Percentiles rank a stretch among this genome's conserved stretches.
Conservation (phyloP, 2,113 vertebrate species). For the Smithornis capensis region DNA sequence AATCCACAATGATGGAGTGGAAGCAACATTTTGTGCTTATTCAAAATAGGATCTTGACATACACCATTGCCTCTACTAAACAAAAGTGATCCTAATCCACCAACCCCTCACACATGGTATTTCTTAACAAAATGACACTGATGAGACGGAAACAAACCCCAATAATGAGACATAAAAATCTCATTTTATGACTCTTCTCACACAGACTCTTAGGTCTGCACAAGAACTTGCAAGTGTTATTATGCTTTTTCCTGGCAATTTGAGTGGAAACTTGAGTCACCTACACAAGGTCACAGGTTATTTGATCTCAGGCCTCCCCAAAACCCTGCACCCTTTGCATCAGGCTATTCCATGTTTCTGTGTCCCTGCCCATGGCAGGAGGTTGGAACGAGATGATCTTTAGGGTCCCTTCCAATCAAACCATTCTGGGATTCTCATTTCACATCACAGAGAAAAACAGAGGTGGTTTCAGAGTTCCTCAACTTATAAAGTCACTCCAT, state of each 20-base stretch:
- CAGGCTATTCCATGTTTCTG: background rate
- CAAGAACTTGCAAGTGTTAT: background rate
- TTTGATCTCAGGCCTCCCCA: rapidly evolving
- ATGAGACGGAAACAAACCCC: rapidly evolving
- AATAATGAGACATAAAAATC: too few species aligned
- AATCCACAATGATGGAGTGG: rapidly evolving
- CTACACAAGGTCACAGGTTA: background rate
- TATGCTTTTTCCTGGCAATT: too few species aligned
- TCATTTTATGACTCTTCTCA: background rate
- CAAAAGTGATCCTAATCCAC: background rate
- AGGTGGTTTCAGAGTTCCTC: background rate
- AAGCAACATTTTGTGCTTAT: background rate
- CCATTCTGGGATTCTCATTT: background rate
- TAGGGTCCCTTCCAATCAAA: background rate
- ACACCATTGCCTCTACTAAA: background rate
- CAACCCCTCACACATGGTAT: rapidly evolving
- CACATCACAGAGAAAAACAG: background rate
- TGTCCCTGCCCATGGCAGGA: background rate
- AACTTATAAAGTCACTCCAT: rapidly evolving
- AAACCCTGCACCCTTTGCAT: rapidly evolving
- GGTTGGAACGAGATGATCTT: too few species aligned
- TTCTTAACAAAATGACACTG: background rate
- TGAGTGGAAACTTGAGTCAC: background rate
- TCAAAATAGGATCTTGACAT: background rate
- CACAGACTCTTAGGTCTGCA: background rate